Evolutionary conservation across 2,797 vertebrate species (phyloP).

Genomic region (Tenualosa thibaudeaui): DNA sequence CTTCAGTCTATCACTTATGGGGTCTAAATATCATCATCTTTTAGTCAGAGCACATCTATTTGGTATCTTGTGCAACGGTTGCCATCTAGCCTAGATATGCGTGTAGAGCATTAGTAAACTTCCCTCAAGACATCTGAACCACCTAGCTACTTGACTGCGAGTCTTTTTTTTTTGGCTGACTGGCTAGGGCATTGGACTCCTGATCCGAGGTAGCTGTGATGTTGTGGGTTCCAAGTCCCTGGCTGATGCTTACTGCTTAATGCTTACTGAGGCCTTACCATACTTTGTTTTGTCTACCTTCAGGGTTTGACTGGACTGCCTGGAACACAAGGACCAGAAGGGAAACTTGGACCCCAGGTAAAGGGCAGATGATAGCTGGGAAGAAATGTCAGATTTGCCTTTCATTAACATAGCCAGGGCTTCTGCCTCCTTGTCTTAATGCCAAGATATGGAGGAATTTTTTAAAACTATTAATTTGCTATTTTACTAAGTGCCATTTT

Average conservation of each 20-base stretch:
- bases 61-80: too few relatives aligned
- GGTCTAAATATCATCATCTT: background rate
- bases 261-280: background rate
- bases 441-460: too few relatives aligned
- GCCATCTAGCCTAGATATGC: too few relatives aligned
- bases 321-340: slow-evolving; percentile 89
- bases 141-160: too few relatives aligned
- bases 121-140: background rate
- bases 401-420: background rate
- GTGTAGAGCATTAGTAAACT: background rate
- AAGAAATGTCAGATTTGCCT: background rate
- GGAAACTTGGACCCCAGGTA: slow-evolving; percentile 92
- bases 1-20: too few relatives aligned
- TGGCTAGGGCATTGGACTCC: too few relatives aligned
- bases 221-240: too few relatives aligned
- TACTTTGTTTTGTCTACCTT: slow-evolving; percentile 34
- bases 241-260: too few relatives aligned
- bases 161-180: too few relatives aligned
- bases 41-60: background rate
- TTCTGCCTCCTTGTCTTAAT: background rate
- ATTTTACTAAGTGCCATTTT: background rate
- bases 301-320: slow-evolving; percentile 92
- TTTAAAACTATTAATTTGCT: background rate
- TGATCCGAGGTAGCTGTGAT: too few relatives aligned
- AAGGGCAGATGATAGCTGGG: background rate